These are phyloP conservation scores for Larimichthys polyactis DNA, from an alignment of 2,113 vertebrate genomes.

Conservation along the genomic window DNA sequence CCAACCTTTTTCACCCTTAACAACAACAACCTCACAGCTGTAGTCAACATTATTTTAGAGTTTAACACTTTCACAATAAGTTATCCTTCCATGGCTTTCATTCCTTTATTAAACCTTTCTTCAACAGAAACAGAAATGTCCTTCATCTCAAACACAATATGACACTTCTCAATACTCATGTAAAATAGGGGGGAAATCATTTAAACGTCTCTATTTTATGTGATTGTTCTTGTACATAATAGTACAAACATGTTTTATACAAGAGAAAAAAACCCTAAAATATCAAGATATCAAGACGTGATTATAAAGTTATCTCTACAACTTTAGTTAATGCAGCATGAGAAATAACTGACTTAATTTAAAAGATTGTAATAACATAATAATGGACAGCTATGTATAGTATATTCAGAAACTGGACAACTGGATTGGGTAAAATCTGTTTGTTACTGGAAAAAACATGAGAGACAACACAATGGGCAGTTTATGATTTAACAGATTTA, in stretches of 20 bases:
- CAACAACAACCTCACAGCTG: not conserved
- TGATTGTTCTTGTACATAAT: not conserved
- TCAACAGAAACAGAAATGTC: not conserved
- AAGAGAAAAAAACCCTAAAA: not conserved
- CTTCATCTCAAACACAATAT: slow-evolving; percentile 13
- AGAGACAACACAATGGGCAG: not conserved
- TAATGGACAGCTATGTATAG: too few species aligned
- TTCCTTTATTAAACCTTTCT: not conserved
- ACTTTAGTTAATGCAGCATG: too few species aligned
- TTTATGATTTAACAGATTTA: not conserved
- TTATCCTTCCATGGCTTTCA: too few species aligned
- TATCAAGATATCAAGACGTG: too few species aligned
- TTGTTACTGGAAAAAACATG: not conserved
- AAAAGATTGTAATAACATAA: too few species aligned
- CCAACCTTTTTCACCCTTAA: not conserved
- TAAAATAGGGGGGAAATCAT: not conserved
- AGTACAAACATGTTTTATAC: not conserved
- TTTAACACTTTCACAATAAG: not conserved
- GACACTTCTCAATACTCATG: not conserved
- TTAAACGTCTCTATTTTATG: not conserved
- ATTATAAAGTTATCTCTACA: too few species aligned
- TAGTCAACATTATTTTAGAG: not conserved
- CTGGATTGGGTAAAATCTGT: not conserved
- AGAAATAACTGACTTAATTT: too few species aligned
- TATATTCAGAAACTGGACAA: too few species aligned